Base-by-base conservation (phyloP, 2,113 vertebrate genomes). In the Alouatta palliata region DNA sequence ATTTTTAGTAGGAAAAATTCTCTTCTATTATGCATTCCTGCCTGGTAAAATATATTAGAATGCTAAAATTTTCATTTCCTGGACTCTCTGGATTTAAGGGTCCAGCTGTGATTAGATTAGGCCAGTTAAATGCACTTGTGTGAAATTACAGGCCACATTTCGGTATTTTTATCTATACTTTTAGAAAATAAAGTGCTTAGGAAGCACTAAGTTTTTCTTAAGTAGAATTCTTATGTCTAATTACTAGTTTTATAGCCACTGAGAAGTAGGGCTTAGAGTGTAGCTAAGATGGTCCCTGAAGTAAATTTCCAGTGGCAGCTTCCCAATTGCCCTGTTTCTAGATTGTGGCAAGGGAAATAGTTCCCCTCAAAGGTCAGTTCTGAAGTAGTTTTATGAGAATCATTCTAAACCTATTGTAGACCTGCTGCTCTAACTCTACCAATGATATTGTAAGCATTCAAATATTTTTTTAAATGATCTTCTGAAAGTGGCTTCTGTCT, bases 31-130 rank as follows among this genome's bases (percentile, higher is more conserved):
- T 88, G 81, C 49, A 66, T 87, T 94, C 40, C 52, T 77, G 49
- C 43, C 35, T 94, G 17, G 47, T 87, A 85, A 96, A 89, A 37
- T 79, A 61, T 20, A 54, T 19, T 73, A 71, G 32, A 82, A 52
- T 66, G 70, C 17, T 96, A 85, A 87, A 87, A 77, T 80, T 87
- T 97, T 95, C 32, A 83, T 94, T 92, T 94, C 81, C 27, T 92
- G n/a, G 35, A 64, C 27, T 87, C 7, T 19, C 43, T 95, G 83
- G 37, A 58, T 84, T 17, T 52, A 83, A 93, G 64, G 19, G 16
- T 73, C 23, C 68, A 75, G n/a, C 68, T 86, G 1, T 84, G 37
- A 92, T 94, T 96, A 56, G 6, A 91, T 75, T 81, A 94, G 30
- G 4, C 35, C 40, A 68, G 35, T 79, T 81, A 88, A 80, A 82